Conservation (phyloP, 2,113 vertebrate genomes). For the Apaloderma vittatum region DNA sequence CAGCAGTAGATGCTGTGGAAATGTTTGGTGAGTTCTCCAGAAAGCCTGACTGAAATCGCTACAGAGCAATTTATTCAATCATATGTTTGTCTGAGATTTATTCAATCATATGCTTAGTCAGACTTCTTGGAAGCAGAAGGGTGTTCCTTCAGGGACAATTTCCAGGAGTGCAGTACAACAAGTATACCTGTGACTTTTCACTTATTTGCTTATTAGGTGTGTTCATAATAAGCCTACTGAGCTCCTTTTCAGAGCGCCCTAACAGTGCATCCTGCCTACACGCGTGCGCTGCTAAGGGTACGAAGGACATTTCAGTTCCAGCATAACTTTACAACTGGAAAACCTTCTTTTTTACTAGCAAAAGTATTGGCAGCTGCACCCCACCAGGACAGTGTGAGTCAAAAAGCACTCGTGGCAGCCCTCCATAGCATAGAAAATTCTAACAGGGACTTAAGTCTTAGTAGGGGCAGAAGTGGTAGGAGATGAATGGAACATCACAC, state of each 20-base stretch:
- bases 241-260: not conserved
- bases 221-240: not conserved
- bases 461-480: not conserved
- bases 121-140: not conserved
- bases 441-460: not conserved
- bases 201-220: not conserved
- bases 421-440: not conserved
- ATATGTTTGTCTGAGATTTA: not conserved
- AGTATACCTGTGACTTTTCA: not conserved
- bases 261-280: not conserved
- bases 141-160: not conserved
- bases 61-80: no score
- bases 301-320: not conserved
- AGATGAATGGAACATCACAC: not conserved
- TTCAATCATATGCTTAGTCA: not conserved
- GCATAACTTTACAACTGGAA: not conserved
- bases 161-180: not conserved
- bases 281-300: rapidly evolving
- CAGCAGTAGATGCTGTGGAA: not conserved
- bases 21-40: not conserved
- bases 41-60: not conserved
- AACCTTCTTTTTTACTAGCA: not conserved
- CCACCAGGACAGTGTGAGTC: not conserved
- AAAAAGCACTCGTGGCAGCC: not conserved
- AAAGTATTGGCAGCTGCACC: not conserved